Evolutionary conservation across 2,797 vertebrate genomes (phyloP), one percentile per base, ranked within the genome.

Genomic region (Heteromormyrus szaboi): DNA sequence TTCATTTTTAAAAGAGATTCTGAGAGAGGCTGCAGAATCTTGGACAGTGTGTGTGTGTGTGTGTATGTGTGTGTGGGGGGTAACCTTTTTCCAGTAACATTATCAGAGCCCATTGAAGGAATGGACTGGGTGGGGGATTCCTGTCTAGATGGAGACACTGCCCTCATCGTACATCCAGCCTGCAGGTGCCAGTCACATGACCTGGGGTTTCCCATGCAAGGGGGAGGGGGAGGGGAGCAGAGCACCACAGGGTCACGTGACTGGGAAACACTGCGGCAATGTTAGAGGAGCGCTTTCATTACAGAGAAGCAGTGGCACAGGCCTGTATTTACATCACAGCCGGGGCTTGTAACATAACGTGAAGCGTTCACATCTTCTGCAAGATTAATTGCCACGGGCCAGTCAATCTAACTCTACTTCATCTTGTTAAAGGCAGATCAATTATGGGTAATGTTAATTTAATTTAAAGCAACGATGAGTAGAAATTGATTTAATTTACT

Each of bases 1-100:
- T 93, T 91, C 90, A 92, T 90, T 85, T 90, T 22, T 89, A 90
- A 86, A 72, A 22, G 65, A 37, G 29, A 33, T 17, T 72, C 65
- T 33, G 33, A 72, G 29, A 72, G 65, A 93, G 90, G 86, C 87
- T 89, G 88, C 89, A 72, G 91, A 54, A 65, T 41, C 33, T 88
- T 92, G 90, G 93, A 85, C 91, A 91, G 92, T 51, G 11, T 51
- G 11, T 14, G 50, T 0, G 11, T 0, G 50, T 51, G 50, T 53
- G 11, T 14, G 50, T 51, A 2, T 51, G 50, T 14, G 12, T 1
- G 50, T 1, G 50, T 0, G 87, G 85, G 41, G 46, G 68, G 22
- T 9, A 14, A 33, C 65, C 22, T 33, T 33, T 68, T 33, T 33
- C 25, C 65, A 72, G 65, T 72, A 37, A 72, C 14, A 29, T 8